phyloP scores from a whole-genome alignment of 2,797 vertebrate genomes.

The Chaetodon trifasciatus region DNA sequence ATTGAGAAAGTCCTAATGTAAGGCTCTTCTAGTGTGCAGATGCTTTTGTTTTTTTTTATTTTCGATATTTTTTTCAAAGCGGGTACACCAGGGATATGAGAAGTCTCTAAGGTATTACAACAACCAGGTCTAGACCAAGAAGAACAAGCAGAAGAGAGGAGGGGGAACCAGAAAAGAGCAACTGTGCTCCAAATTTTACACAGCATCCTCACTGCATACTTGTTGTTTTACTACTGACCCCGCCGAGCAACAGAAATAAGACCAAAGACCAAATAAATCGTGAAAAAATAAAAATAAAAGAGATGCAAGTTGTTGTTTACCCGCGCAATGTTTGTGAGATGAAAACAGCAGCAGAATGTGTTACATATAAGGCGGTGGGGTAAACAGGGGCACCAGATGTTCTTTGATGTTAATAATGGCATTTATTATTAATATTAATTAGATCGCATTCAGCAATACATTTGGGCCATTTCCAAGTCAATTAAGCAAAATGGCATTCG shows the following conservation, averaged over 20 bases:
- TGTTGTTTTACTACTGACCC: slow-evolving; percentile 85
- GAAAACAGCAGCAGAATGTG: slow-evolving; percentile 98
- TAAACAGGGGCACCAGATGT: slow-evolving; percentile 99
- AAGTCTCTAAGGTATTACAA: slow-evolving; percentile 92
- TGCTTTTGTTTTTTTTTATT: slow-evolving; percentile 79
- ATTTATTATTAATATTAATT: slow-evolving; percentile 99
- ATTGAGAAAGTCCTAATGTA: slow-evolving; percentile 91
- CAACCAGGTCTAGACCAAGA: slow-evolving; percentile 91
- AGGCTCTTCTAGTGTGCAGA: slow-evolving; percentile 89
- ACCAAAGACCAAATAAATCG: slow-evolving; percentile 68
- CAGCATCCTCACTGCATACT: slow-evolving; percentile 40
- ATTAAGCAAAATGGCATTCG: slow-evolving; percentile 99
- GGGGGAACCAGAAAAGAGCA: slow-evolving; percentile 68
- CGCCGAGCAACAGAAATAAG: slow-evolving; percentile 81
- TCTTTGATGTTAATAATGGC: slow-evolving; percentile 99
- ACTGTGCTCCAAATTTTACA: slow-evolving; percentile 64
- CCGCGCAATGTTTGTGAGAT: slow-evolving; percentile 95
- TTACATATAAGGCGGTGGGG: slow-evolving; percentile 99
- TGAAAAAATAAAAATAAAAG: slow-evolving; percentile 57
- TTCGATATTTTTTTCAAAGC: slow-evolving; percentile 73
- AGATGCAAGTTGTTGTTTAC: slow-evolving; percentile 89
- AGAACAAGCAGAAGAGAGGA: slow-evolving; percentile 25
- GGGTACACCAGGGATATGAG: slow-evolving; percentile 90
- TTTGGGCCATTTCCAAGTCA: slow-evolving; percentile 99
- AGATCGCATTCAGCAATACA: slow-evolving; percentile 99